Evolutionary conservation across 2,888 invertebrate genomes (phyloP).

Genomic region (Cecidostiba fungosa): DNA sequence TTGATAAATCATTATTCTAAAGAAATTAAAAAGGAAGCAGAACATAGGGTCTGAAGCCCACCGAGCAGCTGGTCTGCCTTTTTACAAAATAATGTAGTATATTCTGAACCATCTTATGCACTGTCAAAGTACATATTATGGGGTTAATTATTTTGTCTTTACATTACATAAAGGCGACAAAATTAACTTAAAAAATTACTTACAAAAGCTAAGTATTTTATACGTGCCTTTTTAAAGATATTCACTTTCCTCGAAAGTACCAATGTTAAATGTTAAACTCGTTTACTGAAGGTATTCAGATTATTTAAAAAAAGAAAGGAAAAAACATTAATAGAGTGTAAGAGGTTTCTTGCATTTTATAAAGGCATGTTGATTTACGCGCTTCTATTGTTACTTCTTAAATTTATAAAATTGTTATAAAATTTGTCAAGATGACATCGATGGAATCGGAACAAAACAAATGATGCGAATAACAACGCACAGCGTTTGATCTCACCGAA

Average conservation of each 20-base stretch:
- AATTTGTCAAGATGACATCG: conserved; percentile 56
- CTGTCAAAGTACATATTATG: conserved; percentile 41
- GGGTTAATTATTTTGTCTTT: conserved; percentile 51
- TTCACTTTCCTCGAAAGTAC: conserved; percentile 17
- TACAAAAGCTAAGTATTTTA: conserved; percentile 47
- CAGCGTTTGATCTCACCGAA: conserved; percentile 63
- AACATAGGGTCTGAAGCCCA: conserved; percentile 71
- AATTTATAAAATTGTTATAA: conserved; percentile 54
- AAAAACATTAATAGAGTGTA: not conserved
- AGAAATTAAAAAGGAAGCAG: conserved; percentile 38
- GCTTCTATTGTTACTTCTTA: conserved; percentile 44
- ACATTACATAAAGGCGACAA: conserved; percentile 5
- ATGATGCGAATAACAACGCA: conserved; percentile 58
- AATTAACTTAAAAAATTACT: conserved; percentile 41
- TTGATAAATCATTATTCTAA: conserved; percentile 54
- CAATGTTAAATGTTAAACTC: conserved; percentile 35
- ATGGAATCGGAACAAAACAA: conserved; percentile 42
- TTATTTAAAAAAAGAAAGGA: conserved; percentile 10
- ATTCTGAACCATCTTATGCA: conserved; percentile 52
- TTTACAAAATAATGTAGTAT: conserved; percentile 35
- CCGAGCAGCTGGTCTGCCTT: conserved; percentile 79
- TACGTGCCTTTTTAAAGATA: conserved; percentile 59
- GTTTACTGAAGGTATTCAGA: conserved; percentile 39
- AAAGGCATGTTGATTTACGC: conserved; percentile 19
- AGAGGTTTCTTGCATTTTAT: conserved; percentile 48